phyloP scores from a whole-genome alignment of 2,113 vertebrate species.

The Physeter macrocephalus region DNA sequence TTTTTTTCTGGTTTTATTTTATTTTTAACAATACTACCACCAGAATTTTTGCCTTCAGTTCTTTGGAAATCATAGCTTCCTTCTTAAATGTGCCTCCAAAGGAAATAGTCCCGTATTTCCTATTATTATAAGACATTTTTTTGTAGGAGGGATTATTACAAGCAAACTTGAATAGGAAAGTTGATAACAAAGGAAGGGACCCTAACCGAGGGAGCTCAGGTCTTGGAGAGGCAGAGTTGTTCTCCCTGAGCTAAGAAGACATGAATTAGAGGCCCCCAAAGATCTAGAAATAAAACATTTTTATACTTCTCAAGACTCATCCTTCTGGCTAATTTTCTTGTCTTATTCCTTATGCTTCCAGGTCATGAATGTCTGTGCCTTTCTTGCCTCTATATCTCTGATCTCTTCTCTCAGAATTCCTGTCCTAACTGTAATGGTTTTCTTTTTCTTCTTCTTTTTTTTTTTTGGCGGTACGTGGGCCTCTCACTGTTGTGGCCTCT shows the following conservation, averaged over 20 bases:
- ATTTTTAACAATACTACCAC: neutral
- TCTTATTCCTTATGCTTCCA: neutral
- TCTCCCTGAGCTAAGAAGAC: neutral
- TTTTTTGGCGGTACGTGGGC: too few species aligned
- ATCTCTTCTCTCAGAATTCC: neutral
- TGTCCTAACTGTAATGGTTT: neutral
- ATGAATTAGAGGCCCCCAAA: neutral
- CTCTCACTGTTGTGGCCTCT: too few species aligned
- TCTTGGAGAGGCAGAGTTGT: neutral
- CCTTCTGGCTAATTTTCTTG: neutral
- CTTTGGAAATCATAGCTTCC: neutral
- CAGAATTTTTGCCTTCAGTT: neutral
- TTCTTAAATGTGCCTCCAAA: neutral
- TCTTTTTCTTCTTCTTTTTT: neutral
- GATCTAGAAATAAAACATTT: neutral
- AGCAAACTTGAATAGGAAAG: neutral
- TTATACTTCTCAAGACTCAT: neutral
- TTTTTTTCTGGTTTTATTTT: neutral
- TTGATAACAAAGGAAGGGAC: neutral
- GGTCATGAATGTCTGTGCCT: neutral
- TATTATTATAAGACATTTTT: neutral
- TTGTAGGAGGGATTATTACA: neutral
- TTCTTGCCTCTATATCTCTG: neutral
- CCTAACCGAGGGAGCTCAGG: neutral
- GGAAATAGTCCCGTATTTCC: neutral